Percentiles rank a stretch among this genome's conserved stretches.
Evolutionary conservation across 2,797 vertebrate genomes (phyloP).

Genomic region (Centroberyx gerrardi): DNA sequence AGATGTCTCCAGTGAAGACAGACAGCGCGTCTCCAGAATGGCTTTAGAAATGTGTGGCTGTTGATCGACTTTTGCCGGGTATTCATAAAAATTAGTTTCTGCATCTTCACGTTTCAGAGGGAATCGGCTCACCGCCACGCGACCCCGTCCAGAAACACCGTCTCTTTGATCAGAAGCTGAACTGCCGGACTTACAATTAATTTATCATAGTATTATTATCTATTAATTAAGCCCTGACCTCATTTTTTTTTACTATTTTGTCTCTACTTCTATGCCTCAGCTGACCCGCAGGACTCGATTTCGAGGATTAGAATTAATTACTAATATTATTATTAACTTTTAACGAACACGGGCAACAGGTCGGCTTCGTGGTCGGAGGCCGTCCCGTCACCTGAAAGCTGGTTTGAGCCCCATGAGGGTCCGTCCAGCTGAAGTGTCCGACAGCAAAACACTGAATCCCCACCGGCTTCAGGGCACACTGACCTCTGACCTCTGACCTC

Average conservation of each 20-base stretch:
- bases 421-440: background rate
- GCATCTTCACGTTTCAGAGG: background rate
- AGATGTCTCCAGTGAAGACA: slow-evolving; percentile 34
- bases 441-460: background rate
- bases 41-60: slow-evolving; percentile 5
- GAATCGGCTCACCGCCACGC: background rate
- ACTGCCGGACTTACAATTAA: no score
- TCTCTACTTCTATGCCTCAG: background rate
- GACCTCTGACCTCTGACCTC: slow-evolving; percentile 26
- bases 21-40: slow-evolving; percentile 3
- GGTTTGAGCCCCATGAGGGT: background rate
- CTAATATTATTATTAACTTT: slow-evolving; percentile 7
- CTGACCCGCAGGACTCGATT: background rate
- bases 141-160: background rate
- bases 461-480: no score
- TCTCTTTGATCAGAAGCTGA: no score
- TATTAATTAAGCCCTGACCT: background rate
- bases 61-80: slow-evolving; percentile 17
- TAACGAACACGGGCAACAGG: background rate
- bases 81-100: slow-evolving; percentile 18
- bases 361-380: background rate
- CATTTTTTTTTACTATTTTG: background rate
- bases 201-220: no score
- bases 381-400: background rate
- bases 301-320: slow-evolving; percentile 8